Percentiles rank a stretch among this genome's conserved stretches.
Conservation (phyloP, 2,113 vertebrate genomes). For the Dunckerocampus dactyliophorus region DNA sequence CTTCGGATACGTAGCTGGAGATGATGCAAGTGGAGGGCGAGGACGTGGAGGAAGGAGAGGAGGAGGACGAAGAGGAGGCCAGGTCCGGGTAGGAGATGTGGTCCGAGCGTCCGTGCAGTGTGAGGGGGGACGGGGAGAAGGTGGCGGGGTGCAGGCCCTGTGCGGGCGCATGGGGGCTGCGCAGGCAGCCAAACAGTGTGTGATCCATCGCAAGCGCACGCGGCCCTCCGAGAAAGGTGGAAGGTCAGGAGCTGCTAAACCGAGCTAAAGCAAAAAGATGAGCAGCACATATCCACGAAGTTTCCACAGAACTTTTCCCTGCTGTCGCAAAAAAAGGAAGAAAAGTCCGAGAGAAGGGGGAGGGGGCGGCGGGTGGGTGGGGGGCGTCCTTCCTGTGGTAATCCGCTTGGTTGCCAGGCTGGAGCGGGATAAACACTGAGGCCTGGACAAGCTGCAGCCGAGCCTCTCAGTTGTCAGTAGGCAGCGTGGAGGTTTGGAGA, state of each 20-base stretch:
- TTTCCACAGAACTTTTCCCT: conserved; percentile 49
- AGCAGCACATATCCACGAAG: conserved; percentile 54
- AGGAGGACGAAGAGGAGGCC: conserved; percentile 76
- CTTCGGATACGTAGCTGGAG: conserved; percentile 88
- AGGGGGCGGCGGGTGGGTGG: conserved; percentile 40
- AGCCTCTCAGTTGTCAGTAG: conserved; percentile 83
- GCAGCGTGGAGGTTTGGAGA: conserved; percentile 77
- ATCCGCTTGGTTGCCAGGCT: conserved; percentile 81
- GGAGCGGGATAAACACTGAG: conserved; percentile 74
- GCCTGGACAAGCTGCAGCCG: conserved; percentile 75
- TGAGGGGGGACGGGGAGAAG: conserved; percentile 87
- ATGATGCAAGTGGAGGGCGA: conserved; percentile 87
- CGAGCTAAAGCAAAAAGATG: conserved; percentile 29
- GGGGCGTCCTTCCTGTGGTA: conserved; percentile 62
- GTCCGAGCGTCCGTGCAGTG: conserved; percentile 92
- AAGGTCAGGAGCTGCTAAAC: conserved; percentile 30
- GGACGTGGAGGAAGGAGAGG: conserved; percentile 78
- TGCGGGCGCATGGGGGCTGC: conserved; percentile 88
- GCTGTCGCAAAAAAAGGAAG: conserved; percentile 37
- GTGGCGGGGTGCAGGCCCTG: conserved; percentile 92
- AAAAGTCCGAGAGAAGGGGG: conserved; percentile 43
- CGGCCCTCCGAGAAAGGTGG: conserved; percentile 62
- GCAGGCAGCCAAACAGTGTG: conserved; percentile 95
- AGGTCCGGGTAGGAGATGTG: conserved; percentile 96
- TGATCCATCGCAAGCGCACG: conserved; percentile 87